Percentiles rank a stretch among this genome's conserved stretches.
phyloP scores from a whole-genome alignment of 2,797 vertebrate genomes.

The Enteromius anoplus region DNA sequence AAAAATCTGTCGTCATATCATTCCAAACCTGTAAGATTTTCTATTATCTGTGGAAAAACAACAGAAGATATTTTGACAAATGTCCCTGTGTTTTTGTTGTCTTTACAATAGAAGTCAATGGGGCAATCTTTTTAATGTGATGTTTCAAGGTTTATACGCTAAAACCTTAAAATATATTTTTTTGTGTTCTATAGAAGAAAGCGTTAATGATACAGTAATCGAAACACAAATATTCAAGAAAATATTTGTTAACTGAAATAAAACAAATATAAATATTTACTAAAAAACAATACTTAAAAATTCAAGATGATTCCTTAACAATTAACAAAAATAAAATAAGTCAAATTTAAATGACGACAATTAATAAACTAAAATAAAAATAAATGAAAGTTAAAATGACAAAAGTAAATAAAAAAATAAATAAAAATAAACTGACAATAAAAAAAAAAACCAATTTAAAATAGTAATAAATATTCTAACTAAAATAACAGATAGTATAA shows the following conservation, averaged over 20 bases:
- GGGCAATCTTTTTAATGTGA: background rate
- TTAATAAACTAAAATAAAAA: background rate
- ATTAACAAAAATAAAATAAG: background rate
- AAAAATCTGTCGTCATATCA: background rate
- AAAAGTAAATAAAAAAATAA: background rate
- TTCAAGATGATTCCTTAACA: background rate
- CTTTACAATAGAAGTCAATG: background rate
- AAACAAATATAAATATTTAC: background rate
- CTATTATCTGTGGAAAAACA: background rate
- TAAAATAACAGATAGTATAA: background rate
- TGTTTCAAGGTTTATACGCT: background rate
- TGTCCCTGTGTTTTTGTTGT: background rate
- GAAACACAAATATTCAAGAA: background rate
- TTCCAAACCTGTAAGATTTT: background rate
- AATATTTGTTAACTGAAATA: background rate
- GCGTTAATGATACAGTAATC: background rate
- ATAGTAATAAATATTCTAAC: background rate
- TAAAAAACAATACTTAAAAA: background rate
- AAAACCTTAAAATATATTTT: background rate
- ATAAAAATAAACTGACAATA: background rate
- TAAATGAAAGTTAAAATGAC: background rate
- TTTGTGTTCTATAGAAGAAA: background rate
- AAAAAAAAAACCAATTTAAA: background rate
- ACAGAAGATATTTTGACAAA: background rate
- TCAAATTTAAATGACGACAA: background rate